Evolutionary conservation across 1,140 invertebrate species (phyloP).

Genomic region (Drosophila biarmipes): DNA sequence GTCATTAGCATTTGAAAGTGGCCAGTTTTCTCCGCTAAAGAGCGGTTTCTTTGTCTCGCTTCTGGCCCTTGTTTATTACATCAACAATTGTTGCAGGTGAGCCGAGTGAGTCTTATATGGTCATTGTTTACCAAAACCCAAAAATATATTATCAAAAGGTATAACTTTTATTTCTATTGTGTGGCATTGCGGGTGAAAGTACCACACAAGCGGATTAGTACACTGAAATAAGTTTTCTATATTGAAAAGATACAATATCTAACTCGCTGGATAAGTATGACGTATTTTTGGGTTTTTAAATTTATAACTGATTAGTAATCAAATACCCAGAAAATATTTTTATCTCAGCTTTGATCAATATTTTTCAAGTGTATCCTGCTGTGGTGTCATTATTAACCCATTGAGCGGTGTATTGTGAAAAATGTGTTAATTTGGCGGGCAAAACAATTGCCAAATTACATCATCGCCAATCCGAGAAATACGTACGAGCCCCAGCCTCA

Average conservation of each 20-base stretch:
- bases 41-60: constrained; percentile 23
- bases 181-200: constrained; percentile 69
- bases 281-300: neutral
- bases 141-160: constrained; percentile 62
- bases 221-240: constrained; percentile 17
- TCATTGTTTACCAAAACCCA: constrained; percentile 52
- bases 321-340: neutral
- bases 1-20: constrained; percentile 50
- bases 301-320: neutral
- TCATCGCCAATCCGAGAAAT: constrained; percentile 24
- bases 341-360: neutral
- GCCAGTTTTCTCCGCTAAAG: constrained; percentile 42
- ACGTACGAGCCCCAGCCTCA: constrained; percentile 27
- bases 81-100: constrained; percentile 72
- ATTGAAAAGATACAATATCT: neutral
- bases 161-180: constrained; percentile 69
- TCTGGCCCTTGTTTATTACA: constrained; percentile 50
- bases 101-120: constrained; percentile 37
- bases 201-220: constrained; percentile 41
- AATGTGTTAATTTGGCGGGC: constrained; percentile 60
- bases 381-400: constrained; percentile 65
- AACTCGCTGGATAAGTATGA: neutral
- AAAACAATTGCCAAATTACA: constrained; percentile 67
- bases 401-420: constrained; percentile 36
- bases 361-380: constrained; percentile 14